Conservation (phyloP, 2,113 vertebrate species). For the Oncorhynchus clarkii region DNA sequence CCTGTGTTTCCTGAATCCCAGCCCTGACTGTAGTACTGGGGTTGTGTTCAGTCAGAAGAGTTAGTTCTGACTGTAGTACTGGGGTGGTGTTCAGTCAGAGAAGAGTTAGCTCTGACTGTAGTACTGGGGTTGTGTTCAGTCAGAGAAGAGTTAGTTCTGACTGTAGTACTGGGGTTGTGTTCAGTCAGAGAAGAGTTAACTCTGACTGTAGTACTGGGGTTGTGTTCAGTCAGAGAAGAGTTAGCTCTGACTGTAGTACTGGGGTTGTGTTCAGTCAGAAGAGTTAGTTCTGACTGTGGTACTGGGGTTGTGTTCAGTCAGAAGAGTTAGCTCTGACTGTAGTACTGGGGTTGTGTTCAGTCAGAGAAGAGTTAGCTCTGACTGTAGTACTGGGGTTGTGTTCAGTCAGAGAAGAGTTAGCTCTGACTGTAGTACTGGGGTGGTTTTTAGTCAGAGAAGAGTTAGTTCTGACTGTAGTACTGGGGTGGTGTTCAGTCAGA, state of each 20-base stretch:
- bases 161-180: too few species aligned
- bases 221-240: too few species aligned
- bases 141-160: too few species aligned
- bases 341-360: background rate
- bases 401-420: constrained; percentile 29
- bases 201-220: too few species aligned
- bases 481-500: too few species aligned
- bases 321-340: constrained; percentile 17
- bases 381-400: background rate
- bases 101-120: too few species aligned
- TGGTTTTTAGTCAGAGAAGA: constrained; percentile 30
- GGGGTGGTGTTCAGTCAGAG: too few species aligned
- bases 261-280: constrained; percentile 13
- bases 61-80: too few species aligned
- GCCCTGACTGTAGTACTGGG: constrained; percentile 2
- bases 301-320: constrained; percentile 26
- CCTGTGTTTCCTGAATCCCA: constrained; percentile 17
- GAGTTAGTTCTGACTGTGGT: constrained; percentile 7
- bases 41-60: too few species aligned
- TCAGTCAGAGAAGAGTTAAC: too few species aligned
- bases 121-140: too few species aligned
- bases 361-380: constrained; percentile 24
- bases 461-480: constrained; percentile 7
- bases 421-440: constrained; percentile 5
- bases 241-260: too few species aligned